These are phyloP conservation scores for Regulus satrapa DNA, from an alignment of 2,113 vertebrate species.

Conservation along the genomic window DNA sequence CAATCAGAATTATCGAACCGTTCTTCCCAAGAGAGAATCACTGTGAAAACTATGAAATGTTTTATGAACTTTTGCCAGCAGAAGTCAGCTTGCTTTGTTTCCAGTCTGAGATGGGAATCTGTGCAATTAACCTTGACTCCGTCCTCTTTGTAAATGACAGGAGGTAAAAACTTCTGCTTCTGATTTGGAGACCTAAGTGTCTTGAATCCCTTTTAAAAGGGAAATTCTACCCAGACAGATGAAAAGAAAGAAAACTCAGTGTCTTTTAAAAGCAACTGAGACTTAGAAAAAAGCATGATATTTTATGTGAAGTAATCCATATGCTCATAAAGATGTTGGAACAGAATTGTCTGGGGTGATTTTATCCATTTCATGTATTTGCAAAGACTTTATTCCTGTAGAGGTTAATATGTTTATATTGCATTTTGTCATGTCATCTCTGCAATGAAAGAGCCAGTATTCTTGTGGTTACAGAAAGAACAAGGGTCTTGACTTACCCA, in stretches of 20 bases:
- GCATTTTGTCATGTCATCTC: neutral
- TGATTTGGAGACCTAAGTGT: neutral
- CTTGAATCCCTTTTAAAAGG: neutral
- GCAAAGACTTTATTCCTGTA: neutral
- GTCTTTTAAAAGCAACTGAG: neutral
- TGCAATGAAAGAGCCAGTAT: neutral
- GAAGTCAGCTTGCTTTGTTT: neutral
- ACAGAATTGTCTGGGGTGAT: neutral
- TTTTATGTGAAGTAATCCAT: neutral
- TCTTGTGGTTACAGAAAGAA: neutral
- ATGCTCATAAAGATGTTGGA: neutral
- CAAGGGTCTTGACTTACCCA: neutral
- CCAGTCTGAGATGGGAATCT: neutral
- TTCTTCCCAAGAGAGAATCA: neutral
- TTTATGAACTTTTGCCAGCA: neutral
- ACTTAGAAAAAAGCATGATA: neutral
- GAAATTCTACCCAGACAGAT: neutral
- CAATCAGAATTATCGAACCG: neutral
- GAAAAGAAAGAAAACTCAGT: neutral
- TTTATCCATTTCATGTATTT: neutral
- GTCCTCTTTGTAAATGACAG: neutral
- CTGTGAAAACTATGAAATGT: neutral
- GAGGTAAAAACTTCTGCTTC: neutral
- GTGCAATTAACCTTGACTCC: conserved; percentile 17
- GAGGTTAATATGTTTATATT: neutral